Conservation (phyloP, 2,797 vertebrate species). For the Heliangelus exortis region DNA sequence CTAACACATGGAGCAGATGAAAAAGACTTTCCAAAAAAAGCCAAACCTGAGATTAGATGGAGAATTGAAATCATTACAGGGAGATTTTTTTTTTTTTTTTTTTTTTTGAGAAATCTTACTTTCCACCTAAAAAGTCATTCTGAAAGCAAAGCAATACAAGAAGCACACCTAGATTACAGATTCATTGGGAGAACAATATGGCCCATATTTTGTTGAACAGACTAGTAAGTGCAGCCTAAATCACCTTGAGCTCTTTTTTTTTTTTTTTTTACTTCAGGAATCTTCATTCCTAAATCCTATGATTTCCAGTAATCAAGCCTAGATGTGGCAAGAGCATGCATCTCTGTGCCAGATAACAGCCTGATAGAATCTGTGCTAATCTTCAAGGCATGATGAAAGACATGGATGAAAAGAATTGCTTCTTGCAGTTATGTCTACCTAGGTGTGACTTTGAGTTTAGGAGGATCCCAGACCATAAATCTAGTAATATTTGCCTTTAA, state of each 20-base stretch:
- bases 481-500: not conserved
- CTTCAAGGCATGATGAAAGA: conserved; percentile 21
- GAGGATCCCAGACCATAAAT: not conserved
- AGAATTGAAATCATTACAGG: not conserved
- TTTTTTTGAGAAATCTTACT: not conserved
- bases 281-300: not conserved
- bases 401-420: not conserved
- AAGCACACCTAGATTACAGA: not conserved
- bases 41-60: not conserved
- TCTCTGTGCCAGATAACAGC: not conserved
- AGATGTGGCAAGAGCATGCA: not conserved
- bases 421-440: not conserved
- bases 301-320: not conserved
- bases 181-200: not conserved
- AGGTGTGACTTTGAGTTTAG: conserved; percentile 1
- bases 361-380: not conserved
- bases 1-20: not conserved
- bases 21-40: not conserved
- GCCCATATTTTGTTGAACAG: not conserved
- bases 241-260: not conserved
- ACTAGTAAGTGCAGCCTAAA: not conserved
- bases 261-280: not conserved
- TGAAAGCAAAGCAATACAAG: not conserved
- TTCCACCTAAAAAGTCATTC: not conserved
- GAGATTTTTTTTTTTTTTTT: not conserved